These are phyloP conservation scores for Lamprotornis superbus DNA, from an alignment of 2,113 vertebrate genomes.

Conservation along the genomic window DNA sequence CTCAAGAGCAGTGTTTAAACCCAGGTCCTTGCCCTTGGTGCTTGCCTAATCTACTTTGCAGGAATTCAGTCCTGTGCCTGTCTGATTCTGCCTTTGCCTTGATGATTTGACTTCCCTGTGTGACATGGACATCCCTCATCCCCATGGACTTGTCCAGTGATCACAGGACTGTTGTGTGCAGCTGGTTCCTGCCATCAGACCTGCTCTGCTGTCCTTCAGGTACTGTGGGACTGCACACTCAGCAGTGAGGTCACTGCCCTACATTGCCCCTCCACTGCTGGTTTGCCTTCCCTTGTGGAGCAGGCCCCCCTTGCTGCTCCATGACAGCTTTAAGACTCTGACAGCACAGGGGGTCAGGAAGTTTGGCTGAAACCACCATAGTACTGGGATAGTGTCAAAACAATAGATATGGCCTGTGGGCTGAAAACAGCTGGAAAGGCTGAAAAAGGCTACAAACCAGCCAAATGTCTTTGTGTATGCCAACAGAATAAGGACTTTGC, in stretches of 20 bases:
- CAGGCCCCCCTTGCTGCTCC: not conserved
- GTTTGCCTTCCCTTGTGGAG: not conserved
- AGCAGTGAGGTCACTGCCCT: not conserved
- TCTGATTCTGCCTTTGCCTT: not conserved
- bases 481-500: not conserved
- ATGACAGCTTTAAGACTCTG: not conserved
- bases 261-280: not conserved
- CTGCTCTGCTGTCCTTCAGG: not conserved
- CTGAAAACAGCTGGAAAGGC: not conserved
- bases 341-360: not conserved
- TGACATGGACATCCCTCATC: not conserved
- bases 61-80: not conserved
- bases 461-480: not conserved
- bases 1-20: not conserved
- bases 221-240: not conserved
- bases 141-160: not conserved
- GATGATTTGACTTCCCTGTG: not conserved
- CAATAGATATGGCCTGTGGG: not conserved
- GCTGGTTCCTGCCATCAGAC: not conserved
- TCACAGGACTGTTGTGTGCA: not conserved
- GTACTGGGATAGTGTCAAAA: not conserved
- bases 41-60: not conserved
- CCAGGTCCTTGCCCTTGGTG: not conserved
- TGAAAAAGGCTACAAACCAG: not conserved
- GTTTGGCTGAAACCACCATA: not conserved